Base-by-base conservation (phyloP, 1,140 invertebrate genomes). In the Cyclina sinensis region DNA sequence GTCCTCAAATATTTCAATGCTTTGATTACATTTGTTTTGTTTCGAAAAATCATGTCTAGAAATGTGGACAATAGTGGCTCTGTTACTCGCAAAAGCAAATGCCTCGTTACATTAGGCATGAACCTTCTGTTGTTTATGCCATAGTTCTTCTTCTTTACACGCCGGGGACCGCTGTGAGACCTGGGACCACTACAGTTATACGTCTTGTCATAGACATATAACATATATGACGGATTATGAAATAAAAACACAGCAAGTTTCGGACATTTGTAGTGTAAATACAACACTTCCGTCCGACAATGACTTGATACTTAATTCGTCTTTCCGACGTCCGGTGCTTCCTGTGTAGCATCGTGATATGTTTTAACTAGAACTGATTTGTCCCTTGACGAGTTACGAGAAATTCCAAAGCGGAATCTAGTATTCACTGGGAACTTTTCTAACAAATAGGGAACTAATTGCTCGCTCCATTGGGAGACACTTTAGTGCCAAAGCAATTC, bases 361-460 rank as follows among this genome's bases (percentile, higher is more conserved):
- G 81, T 83, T 83, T 83, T 83, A 82, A 78, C 81, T 1, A 65
- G 46, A 68, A 51, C 57, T 83, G 81, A 83, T 83, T 65, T 62
- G 81, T 83, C 81, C 81, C 81, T 27, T 21, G 81, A 65, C 81
- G 81, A 62, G 18, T 3, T 27, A 35, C 12, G 14, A 65, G 81
- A 83, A 83, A 35, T 80, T 78, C 85, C 85, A 70, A 32, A 78
- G 84, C 85, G 85, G 21, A 80, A 78, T 87, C 85, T 70, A 37
- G 85, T 79, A 87, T 87, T 87, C 85, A 79, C 39, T 51, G 54
- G 59, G 78, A 80, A 81, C 43, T 30, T 27, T 68, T 68, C 76
- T 81, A 73, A 88, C 86, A 88, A 88, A 88, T 80, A 81, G 86
- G 59, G 65, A 82, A 83, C 86, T 88, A 88, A 88, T 88, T 88